Evolutionary conservation across 35 echinoderm and acorn worm species (phyloP).

Genomic region (Antedon bifida): DNA sequence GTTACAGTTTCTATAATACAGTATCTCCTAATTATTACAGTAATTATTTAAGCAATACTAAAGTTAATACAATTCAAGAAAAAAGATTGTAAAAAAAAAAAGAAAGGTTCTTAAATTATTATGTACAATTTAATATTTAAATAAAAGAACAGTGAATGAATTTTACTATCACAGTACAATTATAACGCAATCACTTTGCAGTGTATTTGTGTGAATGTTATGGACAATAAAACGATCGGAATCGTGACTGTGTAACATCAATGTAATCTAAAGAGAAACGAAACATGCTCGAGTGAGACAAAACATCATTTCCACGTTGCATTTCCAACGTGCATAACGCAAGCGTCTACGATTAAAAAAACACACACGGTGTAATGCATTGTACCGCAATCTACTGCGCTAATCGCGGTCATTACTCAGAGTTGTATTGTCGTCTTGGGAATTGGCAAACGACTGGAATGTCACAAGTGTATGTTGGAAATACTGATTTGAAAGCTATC

Average conservation of each 20-base stretch:
- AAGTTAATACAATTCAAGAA: too few relatives aligned
- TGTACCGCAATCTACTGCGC: not conserved
- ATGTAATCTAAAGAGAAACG: not conserved
- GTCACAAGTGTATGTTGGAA: not conserved
- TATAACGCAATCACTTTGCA: not conserved
- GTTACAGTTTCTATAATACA: too few relatives aligned
- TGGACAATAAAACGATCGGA: not conserved
- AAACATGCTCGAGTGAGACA: not conserved
- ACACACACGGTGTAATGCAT: not conserved
- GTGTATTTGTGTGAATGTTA: not conserved
- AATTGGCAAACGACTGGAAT: not conserved
- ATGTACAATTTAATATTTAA: too few relatives aligned
- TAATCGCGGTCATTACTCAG: constrained; percentile 1
- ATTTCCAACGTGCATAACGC: not conserved
- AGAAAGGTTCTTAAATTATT: too few relatives aligned
- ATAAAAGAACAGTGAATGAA: too few relatives aligned
- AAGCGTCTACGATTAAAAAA: not conserved
- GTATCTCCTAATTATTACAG: too few relatives aligned
- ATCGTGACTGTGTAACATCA: not conserved
- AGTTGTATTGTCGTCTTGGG: not conserved
- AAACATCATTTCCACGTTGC: not conserved
- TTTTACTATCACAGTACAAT: not conserved
- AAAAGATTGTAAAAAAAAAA: too few relatives aligned
- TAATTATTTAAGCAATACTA: too few relatives aligned
- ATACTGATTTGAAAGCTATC: not conserved